A percentile compares a stretch with the other conserved stretches of the same genome.
Conservation (phyloP, 2,888 invertebrate genomes). For the Meloe dianella region DNA sequence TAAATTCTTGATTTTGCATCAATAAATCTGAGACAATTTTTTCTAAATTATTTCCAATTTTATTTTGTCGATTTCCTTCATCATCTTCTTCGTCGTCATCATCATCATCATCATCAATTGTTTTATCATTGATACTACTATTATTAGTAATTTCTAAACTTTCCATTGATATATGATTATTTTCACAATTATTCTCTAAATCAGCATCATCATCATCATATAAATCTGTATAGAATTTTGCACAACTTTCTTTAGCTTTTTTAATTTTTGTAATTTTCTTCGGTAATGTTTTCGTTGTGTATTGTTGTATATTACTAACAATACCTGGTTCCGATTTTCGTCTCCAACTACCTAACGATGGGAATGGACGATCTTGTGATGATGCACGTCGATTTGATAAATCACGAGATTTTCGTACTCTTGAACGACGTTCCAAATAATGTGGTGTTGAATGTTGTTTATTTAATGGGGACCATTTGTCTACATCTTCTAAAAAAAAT, state of each 20-base stretch:
- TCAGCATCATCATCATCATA: conserved; percentile 68
- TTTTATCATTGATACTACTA: conserved; percentile 60
- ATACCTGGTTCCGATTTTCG: conserved; percentile 75
- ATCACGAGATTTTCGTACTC: conserved; percentile 67
- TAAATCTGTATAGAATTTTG: conserved; percentile 72
- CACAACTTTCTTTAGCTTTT: conserved; percentile 66
- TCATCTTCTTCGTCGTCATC: conserved; percentile 56
- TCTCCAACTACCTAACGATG: conserved; percentile 70
- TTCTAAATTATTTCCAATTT: conserved; percentile 67
- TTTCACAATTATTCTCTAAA: conserved; percentile 57
- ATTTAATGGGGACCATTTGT: conserved; percentile 67
- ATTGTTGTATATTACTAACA: conserved; percentile 55
- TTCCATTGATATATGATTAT: conserved; percentile 69
- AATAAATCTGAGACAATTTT: conserved; percentile 82
- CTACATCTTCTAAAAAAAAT: conserved; percentile 50
- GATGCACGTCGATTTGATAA: conserved; percentile 51
- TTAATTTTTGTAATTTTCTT: conserved; percentile 75
- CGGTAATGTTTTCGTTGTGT: conserved; percentile 72
- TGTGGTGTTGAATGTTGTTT: conserved; percentile 85
- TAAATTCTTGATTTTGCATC: conserved; percentile 83
- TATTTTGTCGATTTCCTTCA: conserved; percentile 56
- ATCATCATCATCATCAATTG: conserved; percentile 38
- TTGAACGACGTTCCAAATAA: conserved; percentile 84
- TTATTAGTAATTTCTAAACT: conserved; percentile 57
- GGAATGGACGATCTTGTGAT: conserved; percentile 62